A percentile compares a stretch with the other conserved stretches of the same genome.
Conservation (phyloP, 2,113 vertebrate species). For the Fukomys damarensis region DNA sequence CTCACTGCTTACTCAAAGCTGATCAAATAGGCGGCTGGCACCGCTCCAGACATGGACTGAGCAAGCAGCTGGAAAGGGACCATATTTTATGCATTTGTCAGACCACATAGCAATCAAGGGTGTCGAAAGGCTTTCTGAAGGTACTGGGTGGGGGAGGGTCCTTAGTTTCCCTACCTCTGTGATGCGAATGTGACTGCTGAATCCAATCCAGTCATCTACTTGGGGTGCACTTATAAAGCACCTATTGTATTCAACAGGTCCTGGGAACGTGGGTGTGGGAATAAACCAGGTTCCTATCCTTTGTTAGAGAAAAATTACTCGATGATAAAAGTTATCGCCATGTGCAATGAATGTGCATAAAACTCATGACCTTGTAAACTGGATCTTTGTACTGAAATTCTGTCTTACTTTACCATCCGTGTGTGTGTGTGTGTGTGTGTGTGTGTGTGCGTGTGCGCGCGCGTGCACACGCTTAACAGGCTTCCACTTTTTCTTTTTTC, state of each 20-base stretch:
- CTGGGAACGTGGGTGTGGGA: not conserved
- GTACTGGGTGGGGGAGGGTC: not conserved
- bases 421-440: not conserved
- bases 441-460: not conserved
- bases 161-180: conserved; percentile 29
- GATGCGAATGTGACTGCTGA: not conserved
- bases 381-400: not conserved
- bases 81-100: conserved; percentile 78
- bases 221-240: not conserved
- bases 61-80: conserved; percentile 69
- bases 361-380: not conserved
- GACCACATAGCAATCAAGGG: conserved; percentile 72
- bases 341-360: not conserved
- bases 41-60: conserved; percentile 59
- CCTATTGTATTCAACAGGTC: not conserved
- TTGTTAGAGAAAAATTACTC: not conserved
- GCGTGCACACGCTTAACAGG: not conserved
- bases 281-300: not conserved
- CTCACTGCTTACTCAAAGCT: conserved; percentile 59
- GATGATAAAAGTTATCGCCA: not conserved
- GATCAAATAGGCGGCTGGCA: conserved; percentile 72
- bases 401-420: not conserved
- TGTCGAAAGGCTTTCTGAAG: conserved; percentile 77
- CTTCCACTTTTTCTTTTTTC: not conserved
- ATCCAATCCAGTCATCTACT: not conserved